Base-by-base conservation (phyloP, 2,888 invertebrate species). In the Pammene aurita region DNA sequence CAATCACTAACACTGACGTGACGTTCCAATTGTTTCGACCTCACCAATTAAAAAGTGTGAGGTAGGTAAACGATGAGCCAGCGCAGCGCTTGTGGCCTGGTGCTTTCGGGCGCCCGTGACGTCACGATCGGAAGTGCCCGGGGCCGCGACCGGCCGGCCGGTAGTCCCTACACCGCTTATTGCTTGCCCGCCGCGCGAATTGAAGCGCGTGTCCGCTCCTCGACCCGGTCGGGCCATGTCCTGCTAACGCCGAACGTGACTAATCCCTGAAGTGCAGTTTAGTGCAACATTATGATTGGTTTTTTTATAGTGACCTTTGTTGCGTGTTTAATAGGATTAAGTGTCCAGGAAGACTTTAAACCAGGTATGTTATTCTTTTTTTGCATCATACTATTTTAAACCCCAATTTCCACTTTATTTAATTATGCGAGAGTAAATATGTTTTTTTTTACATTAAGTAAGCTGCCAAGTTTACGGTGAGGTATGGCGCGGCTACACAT, bases 21-120 rank as follows among this genome's bases (percentile, higher is more conserved):
- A 26, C 26, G 26, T 38, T 90, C 92, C 87, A 92, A 90, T 92
- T 92, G 86, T 87, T 89, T 80, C 80, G 90, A 88, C 92, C 91
- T 90, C 87, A 79, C 86, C 89, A 92, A 92, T 92, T 92, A 92
- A 90, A 91, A 92, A 86, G 83, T 87, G 85, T 89, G 86, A 90
- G 90, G 90, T 90, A 89, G 88, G 86, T 81, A 70, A 72, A 70
- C 64, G 64, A 58, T 66, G 56, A 67, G 69, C 42, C 26, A 80
- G 78, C 78, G 75, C 78, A n/a, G n/a, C n/a, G n/a, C n/a, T 78
- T 75, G 11, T n/a, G 38, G 73, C 77, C 76, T 76, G 63, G 76
- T 77, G 78, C 80, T 77, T 67, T 70, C 72, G 71, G 70, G 50
- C 61, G 66, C 72, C 72, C 72, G 83, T 86, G 86, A 85, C 86